Conservation (phyloP, 2,797 vertebrate genomes). For the Nothura maculosa region DNA sequence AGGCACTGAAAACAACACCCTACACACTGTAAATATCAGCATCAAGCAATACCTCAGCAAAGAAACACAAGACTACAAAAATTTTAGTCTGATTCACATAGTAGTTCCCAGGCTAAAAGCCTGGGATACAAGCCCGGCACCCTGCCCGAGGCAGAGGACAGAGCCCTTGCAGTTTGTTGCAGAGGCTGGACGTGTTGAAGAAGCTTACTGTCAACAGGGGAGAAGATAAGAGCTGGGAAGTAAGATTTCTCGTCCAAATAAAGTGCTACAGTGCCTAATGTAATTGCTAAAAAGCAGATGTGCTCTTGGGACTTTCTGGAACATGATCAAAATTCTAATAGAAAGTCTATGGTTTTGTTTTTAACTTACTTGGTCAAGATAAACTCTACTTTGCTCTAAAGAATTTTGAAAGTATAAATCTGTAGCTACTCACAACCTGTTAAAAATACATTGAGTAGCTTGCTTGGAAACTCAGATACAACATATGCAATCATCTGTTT, state of each 20-base stretch:
- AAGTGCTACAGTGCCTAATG: neutral
- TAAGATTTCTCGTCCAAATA: neutral
- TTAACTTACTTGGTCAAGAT: neutral
- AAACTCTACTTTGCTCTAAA: neutral
- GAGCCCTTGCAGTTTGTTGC: neutral
- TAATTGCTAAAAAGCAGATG: neutral
- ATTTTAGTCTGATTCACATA: fast-evolving
- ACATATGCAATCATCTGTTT: neutral
- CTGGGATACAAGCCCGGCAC: fast-evolving
- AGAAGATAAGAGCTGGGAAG: neutral
- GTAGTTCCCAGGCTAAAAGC: neutral
- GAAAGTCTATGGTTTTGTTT: neutral
- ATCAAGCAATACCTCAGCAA: neutral
- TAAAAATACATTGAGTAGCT: neutral
- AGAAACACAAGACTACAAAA: neutral
- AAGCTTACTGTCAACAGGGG: neutral
- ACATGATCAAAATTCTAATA: neutral
- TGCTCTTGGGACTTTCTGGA: neutral
- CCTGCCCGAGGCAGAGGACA: neutral
- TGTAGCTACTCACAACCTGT: neutral
- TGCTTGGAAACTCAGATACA: neutral
- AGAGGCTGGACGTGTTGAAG: neutral
- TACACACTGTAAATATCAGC: neutral
- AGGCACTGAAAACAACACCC: neutral
- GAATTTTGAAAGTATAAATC: neutral